These are phyloP conservation scores for Emydocephalus ijimae DNA, from an alignment of 2,113 vertebrate species.

Conservation along the genomic window DNA sequence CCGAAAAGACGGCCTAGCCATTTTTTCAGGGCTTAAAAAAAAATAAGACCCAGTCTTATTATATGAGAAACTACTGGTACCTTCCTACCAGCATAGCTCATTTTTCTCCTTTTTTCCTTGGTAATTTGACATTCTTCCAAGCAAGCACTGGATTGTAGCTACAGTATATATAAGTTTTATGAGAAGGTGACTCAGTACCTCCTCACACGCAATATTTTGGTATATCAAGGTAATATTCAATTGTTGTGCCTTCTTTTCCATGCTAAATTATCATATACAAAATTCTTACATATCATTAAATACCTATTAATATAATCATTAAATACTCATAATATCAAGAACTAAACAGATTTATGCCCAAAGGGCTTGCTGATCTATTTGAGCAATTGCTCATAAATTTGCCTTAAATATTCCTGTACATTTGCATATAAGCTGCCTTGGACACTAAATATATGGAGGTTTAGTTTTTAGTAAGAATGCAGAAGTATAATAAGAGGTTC, in stretches of 20 bases:
- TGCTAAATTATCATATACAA: background rate
- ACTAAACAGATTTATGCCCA: background rate
- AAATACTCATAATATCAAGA: background rate
- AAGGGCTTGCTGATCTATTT: background rate
- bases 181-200: background rate
- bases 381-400: background rate
- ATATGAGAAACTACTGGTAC: no score
- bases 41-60: no score
- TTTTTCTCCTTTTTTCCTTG: background rate
- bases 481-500: background rate
- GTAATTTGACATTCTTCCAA: background rate
- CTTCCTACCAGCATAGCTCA: background rate
- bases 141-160: background rate
- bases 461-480: background rate
- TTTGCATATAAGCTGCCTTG: background rate
- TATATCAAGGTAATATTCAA: background rate
- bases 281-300: background rate
- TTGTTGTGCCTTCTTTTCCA: background rate
- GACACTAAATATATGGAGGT: constrained; percentile 7
- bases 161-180: background rate
- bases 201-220: background rate
- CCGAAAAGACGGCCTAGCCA: no score
- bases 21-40: no score
- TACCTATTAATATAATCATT: no score
- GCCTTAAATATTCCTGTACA: background rate